A percentile compares a stretch with the other conserved stretches of the same genome.
phyloP scores from a whole-genome alignment of 1,140 invertebrate species.

The Bombus terrestris region DNA sequence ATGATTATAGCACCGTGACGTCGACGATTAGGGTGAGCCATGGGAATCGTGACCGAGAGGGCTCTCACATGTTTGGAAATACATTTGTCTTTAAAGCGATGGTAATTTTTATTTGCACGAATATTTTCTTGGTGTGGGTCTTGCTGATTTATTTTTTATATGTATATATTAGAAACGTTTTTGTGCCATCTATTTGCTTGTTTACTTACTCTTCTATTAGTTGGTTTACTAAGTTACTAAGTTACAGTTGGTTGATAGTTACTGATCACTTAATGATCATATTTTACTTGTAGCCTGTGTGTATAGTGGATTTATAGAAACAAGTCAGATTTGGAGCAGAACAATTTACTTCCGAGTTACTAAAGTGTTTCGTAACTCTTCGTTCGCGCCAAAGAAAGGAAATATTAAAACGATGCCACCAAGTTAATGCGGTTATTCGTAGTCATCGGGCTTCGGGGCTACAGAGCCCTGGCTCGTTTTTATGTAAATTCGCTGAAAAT shows the following conservation, averaged over 20 bases:
- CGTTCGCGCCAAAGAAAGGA: background rate
- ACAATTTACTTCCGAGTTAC: background rate
- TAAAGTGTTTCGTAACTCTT: background rate
- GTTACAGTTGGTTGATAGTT: background rate
- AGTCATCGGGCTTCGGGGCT: slow-evolving; percentile 69
- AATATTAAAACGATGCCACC: slow-evolving; percentile 68
- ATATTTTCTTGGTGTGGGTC: background rate
- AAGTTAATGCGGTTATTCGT: slow-evolving; percentile 75
- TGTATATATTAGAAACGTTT: no score
- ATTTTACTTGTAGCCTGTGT: background rate
- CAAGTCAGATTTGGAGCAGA: background rate
- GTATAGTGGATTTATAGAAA: no score
- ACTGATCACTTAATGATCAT: background rate
- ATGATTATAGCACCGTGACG: slow-evolving; percentile 40
- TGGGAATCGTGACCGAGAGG: slow-evolving; percentile 15
- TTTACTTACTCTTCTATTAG: background rate
- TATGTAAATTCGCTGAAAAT: slow-evolving; percentile 72
- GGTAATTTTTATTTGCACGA: background rate
- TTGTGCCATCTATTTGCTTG: background rate
- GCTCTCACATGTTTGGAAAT: background rate
- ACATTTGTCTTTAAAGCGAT: background rate
- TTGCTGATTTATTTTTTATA: background rate
- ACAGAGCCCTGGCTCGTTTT: slow-evolving; percentile 64
- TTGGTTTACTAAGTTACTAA: no score
- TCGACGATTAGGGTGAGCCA: slow-evolving; percentile 12